Conservation (phyloP, 2,888 invertebrate species). For the Callimorpha dominula region DNA sequence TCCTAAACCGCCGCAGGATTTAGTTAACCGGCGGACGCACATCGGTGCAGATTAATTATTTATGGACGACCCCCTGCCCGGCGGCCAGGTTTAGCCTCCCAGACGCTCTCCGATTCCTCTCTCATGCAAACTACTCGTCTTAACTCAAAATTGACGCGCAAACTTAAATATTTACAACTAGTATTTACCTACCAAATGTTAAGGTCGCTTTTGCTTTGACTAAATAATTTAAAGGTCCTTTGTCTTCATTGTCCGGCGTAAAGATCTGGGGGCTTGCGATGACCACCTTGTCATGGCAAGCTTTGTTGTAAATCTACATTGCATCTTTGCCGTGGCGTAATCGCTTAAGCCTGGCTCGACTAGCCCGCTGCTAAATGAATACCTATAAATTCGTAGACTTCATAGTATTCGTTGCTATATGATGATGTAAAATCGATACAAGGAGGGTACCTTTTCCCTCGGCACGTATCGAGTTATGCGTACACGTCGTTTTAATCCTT, state of each 20-base stretch:
- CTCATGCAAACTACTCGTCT: constrained; percentile 85
- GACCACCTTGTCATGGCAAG: constrained; percentile 86
- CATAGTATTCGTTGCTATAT: constrained; percentile 35
- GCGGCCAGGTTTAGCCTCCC: constrained; percentile 80
- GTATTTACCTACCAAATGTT: constrained; percentile 69
- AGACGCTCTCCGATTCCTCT: constrained; percentile 82
- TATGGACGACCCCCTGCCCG: constrained; percentile 77
- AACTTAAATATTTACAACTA: constrained; percentile 82
- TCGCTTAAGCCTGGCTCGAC: constrained; percentile 77
- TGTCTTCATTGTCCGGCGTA: constrained; percentile 82
- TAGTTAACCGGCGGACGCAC: constrained; percentile 78
- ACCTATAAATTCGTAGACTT: constrained; percentile 71
- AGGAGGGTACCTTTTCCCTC: constrained; percentile 46
- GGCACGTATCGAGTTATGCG: constrained; percentile 76
- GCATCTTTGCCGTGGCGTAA: constrained; percentile 82
- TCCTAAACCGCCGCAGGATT: constrained; percentile 76
- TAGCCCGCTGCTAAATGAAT: constrained; percentile 76
- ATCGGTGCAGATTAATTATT: constrained; percentile 85
- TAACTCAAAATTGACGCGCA: constrained; percentile 79
- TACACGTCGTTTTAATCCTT: constrained; percentile 88
- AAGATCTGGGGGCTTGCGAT: constrained; percentile 83
- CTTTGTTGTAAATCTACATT: constrained; percentile 83
- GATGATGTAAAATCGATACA: constrained; percentile 52
- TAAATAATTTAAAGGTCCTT: constrained; percentile 84
- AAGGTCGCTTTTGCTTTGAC: constrained; percentile 79